phyloP scores from a whole-genome alignment of 2,113 vertebrate genomes.

The Arothron firmamentum region DNA sequence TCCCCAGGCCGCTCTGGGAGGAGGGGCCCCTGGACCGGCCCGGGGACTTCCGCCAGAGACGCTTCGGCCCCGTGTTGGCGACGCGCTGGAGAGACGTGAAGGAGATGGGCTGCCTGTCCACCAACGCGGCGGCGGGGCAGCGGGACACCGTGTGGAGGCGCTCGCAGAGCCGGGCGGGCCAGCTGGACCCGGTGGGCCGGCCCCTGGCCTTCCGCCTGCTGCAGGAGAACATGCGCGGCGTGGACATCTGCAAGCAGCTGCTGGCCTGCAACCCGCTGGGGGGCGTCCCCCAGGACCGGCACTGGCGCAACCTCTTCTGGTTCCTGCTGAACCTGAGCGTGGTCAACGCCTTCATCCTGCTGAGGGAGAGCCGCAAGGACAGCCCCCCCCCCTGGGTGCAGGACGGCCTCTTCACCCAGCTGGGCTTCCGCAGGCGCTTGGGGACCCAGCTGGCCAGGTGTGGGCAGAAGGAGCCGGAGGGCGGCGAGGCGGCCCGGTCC shows the following conservation, averaged over 20 bases:
- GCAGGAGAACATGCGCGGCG: conserved; percentile 80
- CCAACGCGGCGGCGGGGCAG: conserved; percentile 62
- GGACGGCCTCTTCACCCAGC: conserved; percentile 72
- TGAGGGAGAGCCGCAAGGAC: conserved; percentile 73
- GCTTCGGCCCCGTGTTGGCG: conserved; percentile 63
- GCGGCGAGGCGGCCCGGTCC: conserved; percentile 14
- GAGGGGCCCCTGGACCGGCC: conserved; percentile 53
- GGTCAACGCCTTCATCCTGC: conserved; percentile 76
- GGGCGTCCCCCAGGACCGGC: conserved; percentile 63
- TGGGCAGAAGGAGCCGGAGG: conserved; percentile 43
- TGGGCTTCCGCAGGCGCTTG: conserved; percentile 69
- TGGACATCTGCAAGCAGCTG: conserved; percentile 79
- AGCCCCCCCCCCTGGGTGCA: conserved; percentile 71
- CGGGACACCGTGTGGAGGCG: conserved; percentile 73
- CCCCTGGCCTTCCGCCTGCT: conserved; percentile 74
- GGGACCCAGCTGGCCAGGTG: conserved; percentile 71
- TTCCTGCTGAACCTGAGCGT: conserved; percentile 75
- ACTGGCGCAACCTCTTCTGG: conserved; percentile 76
- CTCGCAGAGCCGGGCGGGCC: conserved; percentile 57
- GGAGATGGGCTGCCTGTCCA: conserved; percentile 76
- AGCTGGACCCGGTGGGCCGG: conserved; percentile 64
- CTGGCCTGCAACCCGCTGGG: conserved; percentile 75
- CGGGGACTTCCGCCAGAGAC: conserved; percentile 71
- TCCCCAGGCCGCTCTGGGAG: conserved; percentile 66
- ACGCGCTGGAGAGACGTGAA: conserved; percentile 77